Conservation (phyloP, 2,797 vertebrate genomes). For the Adrianichthys oophorus region DNA sequence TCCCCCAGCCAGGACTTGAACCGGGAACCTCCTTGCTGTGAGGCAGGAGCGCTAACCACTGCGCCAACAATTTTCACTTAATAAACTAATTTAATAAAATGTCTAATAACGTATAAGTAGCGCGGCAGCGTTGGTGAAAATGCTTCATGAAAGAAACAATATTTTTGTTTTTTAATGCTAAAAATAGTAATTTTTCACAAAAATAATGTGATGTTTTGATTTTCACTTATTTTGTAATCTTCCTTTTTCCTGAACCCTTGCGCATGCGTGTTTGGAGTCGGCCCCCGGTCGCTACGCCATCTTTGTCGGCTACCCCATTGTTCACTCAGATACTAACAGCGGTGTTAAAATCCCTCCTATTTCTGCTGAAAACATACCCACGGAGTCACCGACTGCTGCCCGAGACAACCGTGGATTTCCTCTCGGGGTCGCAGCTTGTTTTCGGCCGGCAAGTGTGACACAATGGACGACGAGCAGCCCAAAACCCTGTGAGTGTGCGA, state of each 20-base stretch:
- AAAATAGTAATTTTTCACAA: not conserved
- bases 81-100: too few relatives aligned
- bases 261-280: slow-evolving; percentile 62
- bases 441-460: slow-evolving; percentile 63
- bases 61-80: too few relatives aligned
- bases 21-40: too few relatives aligned
- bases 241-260: slow-evolving; percentile 13
- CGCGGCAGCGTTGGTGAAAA: too few relatives aligned
- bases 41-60: too few relatives aligned
- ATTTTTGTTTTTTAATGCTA: not conserved
- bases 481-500: slow-evolving; percentile 77
- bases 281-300: slow-evolving; percentile 70
- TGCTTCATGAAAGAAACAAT: too few relatives aligned
- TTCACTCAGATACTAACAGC: slow-evolving; percentile 70
- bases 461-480: slow-evolving; percentile 80
- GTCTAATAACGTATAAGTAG: too few relatives aligned
- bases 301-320: slow-evolving; percentile 78
- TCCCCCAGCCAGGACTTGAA: too few relatives aligned
- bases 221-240: slow-evolving; percentile 7
- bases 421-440: slow-evolving; percentile 71
- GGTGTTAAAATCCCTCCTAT: slow-evolving; percentile 49
- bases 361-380: slow-evolving; percentile 46
- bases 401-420: slow-evolving; percentile 69
- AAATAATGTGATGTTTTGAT: not conserved
- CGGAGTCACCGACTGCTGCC: slow-evolving; percentile 50